Conservation (phyloP, 2,888 invertebrate genomes). For the Craniophora ligustri region DNA sequence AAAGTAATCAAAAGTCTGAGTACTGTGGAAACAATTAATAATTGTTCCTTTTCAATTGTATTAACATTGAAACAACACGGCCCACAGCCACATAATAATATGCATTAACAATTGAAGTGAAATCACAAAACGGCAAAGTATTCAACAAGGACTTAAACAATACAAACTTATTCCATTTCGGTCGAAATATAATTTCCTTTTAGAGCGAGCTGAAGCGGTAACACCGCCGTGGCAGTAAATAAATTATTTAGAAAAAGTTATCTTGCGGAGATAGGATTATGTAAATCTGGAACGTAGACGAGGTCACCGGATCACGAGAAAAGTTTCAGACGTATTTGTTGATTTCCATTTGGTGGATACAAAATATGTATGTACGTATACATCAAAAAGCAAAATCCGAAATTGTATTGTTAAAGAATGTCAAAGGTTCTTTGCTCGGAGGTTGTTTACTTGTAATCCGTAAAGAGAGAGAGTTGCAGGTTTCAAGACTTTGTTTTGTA, state of each 20-base stretch:
- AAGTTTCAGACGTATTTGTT: constrained; percentile 26
- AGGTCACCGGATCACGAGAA: constrained; percentile 46
- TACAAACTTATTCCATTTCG: constrained; percentile 67
- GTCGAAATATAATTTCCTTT: constrained; percentile 65
- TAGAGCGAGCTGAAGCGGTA: constrained; percentile 40
- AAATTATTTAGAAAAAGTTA: constrained; percentile 71
- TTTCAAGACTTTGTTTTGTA: too few species aligned
- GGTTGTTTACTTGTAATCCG: too few species aligned
- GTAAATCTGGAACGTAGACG: constrained; percentile 60
- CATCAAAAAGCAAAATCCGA: neutral
- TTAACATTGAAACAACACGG: neutral
- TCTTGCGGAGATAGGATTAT: constrained; percentile 63
- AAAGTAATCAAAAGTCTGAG: neutral
- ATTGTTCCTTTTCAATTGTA: too few species aligned
- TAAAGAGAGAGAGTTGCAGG: too few species aligned
- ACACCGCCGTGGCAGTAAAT: constrained; percentile 60
- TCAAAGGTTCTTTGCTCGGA: too few species aligned
- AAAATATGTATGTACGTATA: too few species aligned
- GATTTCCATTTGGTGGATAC: constrained; percentile 1
- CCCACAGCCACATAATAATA: constrained; percentile 1
- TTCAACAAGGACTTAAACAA: constrained; percentile 48
- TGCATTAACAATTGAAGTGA: constrained; percentile 10
- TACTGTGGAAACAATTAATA: neutral
- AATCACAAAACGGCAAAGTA: constrained; percentile 31
- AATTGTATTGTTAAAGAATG: neutral